These are phyloP conservation scores for Pomatostomus ruficeps DNA, from an alignment of 2,113 vertebrate genomes.

Conservation along the genomic window DNA sequence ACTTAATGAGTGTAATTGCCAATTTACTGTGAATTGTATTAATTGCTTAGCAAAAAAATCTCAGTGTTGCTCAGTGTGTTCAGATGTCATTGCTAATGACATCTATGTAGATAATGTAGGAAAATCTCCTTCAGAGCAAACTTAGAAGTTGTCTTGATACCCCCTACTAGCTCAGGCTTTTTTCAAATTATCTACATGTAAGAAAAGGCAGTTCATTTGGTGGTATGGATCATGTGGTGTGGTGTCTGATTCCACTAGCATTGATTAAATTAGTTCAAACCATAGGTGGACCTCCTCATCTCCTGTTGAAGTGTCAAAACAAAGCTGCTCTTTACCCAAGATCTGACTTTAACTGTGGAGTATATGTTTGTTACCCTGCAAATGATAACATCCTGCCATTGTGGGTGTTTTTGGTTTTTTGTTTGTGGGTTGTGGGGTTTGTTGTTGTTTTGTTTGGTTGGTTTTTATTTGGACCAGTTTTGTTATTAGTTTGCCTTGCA, in stretches of 20 bases:
- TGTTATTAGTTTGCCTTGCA: neutral
- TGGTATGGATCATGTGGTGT: neutral
- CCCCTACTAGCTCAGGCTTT: neutral
- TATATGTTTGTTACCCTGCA: neutral
- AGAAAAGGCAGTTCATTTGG: neutral
- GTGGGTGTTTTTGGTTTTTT: neutral
- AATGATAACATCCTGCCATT: neutral
- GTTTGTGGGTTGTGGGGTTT: neutral
- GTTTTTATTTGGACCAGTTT: neutral
- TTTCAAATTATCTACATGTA: neutral
- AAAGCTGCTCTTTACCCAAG: neutral
- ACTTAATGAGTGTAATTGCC: neutral
- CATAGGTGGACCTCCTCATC: neutral
- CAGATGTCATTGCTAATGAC: neutral
- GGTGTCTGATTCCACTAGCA: neutral
- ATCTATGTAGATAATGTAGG: neutral
- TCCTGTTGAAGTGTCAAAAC: neutral
- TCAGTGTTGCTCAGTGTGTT: neutral
- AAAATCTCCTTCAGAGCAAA: neutral
- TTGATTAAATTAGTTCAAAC: neutral
- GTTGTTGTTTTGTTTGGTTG: neutral
- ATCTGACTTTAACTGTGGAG: neutral
- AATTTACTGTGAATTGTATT: neutral
- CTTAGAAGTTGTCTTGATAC: neutral
- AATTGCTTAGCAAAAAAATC: neutral